A percentile compares a stretch with the other conserved stretches of the same genome.
Evolutionary conservation across 1,140 invertebrate genomes (phyloP).

Genomic region (Ips nitidus): DNA sequence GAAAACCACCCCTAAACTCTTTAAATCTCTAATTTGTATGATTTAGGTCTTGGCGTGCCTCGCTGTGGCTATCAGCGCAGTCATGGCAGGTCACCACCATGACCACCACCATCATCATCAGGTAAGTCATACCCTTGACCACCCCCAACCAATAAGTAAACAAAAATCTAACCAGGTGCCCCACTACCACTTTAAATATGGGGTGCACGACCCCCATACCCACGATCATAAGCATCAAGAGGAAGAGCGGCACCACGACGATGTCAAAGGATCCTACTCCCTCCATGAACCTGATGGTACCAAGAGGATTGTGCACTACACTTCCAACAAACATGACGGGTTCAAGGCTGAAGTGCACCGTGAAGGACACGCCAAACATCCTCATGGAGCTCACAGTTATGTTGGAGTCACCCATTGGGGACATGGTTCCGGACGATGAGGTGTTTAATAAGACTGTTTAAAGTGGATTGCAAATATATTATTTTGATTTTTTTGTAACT

Average conservation of each 20-base stretch:
- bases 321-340: slow-evolving; percentile 50
- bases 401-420: slow-evolving; percentile 38
- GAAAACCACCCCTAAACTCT: not conserved
- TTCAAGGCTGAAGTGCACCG: slow-evolving; percentile 44
- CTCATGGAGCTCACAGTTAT: slow-evolving; percentile 32
- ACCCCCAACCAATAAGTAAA: not conserved
- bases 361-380: slow-evolving; percentile 41
- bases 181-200: slow-evolving; percentile 55
- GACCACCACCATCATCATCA: slow-evolving; percentile 24
- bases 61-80: not conserved
- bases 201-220: slow-evolving; percentile 54
- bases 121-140: slow-evolving; percentile 8
- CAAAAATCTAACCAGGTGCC: slow-evolving; percentile 16
- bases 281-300: slow-evolving; percentile 54
- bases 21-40: not conserved
- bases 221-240: slow-evolving; percentile 55
- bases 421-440: slow-evolving; percentile 26
- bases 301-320: slow-evolving; percentile 53
- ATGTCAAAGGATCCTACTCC: slow-evolving; percentile 53
- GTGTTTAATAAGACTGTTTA: not conserved
- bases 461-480: too few relatives aligned
- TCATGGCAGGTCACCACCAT: slow-evolving; percentile 4
- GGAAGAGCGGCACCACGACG: slow-evolving; percentile 54
- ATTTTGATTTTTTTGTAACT: too few relatives aligned
- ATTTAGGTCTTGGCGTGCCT: slow-evolving; percentile 1